Percentiles rank a stretch among this genome's conserved stretches.
Conservation (phyloP, 2,797 vertebrate species). For the Falco peregrinus region DNA sequence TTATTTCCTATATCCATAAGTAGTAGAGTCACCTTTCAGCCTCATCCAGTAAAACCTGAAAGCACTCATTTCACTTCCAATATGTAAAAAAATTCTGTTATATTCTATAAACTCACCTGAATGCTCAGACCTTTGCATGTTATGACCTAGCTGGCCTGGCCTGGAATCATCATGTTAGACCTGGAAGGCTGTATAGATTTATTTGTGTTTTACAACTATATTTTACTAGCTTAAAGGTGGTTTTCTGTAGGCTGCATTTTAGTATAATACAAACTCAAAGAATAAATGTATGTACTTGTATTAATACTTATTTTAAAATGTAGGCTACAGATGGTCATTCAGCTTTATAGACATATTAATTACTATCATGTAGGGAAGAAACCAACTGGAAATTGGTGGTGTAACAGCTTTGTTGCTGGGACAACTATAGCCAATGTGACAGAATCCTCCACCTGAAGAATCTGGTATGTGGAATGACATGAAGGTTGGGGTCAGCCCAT, state of each 20-base stretch:
- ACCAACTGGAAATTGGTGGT: neutral
- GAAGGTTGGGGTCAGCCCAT: neutral
- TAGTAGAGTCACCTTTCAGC: neutral
- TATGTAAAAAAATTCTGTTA: neutral
- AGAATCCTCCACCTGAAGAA: neutral
- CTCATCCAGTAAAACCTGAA: neutral
- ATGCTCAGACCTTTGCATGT: neutral
- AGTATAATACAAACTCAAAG: neutral
- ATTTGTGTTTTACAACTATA: neutral
- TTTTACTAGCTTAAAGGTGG: neutral
- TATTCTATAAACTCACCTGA: neutral
- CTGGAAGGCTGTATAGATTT: neutral
- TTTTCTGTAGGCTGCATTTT: neutral
- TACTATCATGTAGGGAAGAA: neutral
- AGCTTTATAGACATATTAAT: neutral
- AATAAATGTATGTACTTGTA: neutral
- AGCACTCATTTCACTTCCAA: neutral
- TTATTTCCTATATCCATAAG: neutral
- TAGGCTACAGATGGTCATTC: neutral
- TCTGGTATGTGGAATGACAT: neutral
- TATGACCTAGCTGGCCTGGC: neutral
- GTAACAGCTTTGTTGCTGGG: neutral
- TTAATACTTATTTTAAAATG: neutral
- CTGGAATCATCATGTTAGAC: neutral
- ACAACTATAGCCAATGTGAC: neutral